phyloP scores from a whole-genome alignment of 2,888 invertebrate genomes.

The Rhagonycha lutea region DNA sequence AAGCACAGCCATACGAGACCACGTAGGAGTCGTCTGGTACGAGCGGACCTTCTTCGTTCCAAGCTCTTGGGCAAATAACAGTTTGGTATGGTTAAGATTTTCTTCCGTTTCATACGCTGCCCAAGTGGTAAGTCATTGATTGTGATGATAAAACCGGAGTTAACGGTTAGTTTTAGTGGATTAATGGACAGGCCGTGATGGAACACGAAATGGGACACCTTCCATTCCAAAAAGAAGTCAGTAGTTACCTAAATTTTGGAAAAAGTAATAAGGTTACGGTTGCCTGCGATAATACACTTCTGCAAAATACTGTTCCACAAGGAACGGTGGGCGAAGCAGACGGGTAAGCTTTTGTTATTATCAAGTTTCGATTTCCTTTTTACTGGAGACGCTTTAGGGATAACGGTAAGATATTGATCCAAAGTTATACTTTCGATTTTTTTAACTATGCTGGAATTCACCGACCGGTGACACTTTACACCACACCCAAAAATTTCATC shows the following conservation, averaged over 20 bases:
- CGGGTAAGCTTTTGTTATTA: slow-evolving; percentile 52
- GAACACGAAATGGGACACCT: slow-evolving; percentile 94
- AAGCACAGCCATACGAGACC: slow-evolving; percentile 78
- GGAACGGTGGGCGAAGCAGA: slow-evolving; percentile 68
- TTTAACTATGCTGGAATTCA: slow-evolving; percentile 99
- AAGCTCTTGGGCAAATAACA: slow-evolving; percentile 67
- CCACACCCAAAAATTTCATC: slow-evolving; percentile 81
- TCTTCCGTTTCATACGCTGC: slow-evolving; percentile 92
- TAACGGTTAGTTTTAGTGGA: slow-evolving; percentile 70
- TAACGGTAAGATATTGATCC: slow-evolving; percentile 65
- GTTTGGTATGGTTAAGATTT: slow-evolving; percentile 84
- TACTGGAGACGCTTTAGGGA: slow-evolving; percentile 57
- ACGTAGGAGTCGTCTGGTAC: slow-evolving; percentile 97
- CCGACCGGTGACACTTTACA: slow-evolving; percentile 86
- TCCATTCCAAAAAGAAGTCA: slow-evolving; percentile 90
- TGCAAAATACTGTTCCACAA: slow-evolving; percentile 88
- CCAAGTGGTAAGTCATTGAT: slow-evolving; percentile 74
- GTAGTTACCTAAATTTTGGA: slow-evolving; percentile 67
- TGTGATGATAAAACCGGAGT: neutral
- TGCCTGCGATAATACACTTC: slow-evolving; percentile 91
- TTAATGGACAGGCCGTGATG: slow-evolving; percentile 81
- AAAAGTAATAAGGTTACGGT: slow-evolving; percentile 83
- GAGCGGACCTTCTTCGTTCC: slow-evolving; percentile 88
- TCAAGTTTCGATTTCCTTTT: neutral
- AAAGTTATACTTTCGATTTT: slow-evolving; percentile 91